Evolutionary conservation across 2,888 invertebrate genomes (phyloP).

Genomic region (Drosophila monieri): DNA sequence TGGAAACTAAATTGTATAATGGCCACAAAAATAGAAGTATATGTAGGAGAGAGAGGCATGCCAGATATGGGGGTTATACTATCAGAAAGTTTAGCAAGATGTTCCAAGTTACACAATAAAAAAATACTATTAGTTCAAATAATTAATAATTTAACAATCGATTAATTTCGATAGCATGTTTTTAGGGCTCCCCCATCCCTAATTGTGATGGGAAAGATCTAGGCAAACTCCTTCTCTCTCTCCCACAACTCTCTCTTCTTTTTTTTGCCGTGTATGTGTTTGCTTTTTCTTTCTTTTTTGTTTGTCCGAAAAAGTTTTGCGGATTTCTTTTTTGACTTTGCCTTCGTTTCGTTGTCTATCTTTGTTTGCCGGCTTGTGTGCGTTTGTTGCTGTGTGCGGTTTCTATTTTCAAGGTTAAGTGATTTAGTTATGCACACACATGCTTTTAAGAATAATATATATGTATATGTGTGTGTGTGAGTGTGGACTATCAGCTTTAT

Average conservation of each 20-base stretch:
- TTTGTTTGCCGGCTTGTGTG: constrained; percentile 22
- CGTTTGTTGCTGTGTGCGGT: constrained; percentile 56
- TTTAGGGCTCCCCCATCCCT: too few species aligned
- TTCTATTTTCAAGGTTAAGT: constrained; percentile 81
- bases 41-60: not conserved
- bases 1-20: constrained; percentile 55
- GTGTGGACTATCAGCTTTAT: constrained; percentile 6
- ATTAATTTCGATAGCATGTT: too few species aligned
- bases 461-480: not conserved
- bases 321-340: constrained; percentile 12
- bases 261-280: constrained; percentile 1
- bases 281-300: constrained; percentile 29
- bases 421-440: constrained; percentile 63
- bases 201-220: too few species aligned
- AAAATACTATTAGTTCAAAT: not conserved
- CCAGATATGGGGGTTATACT: constrained; percentile 4
- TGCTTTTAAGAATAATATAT: too few species aligned
- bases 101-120: not conserved
- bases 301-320: constrained; percentile 41
- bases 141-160: not conserved
- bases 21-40: constrained; percentile 32
- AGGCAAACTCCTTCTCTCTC: too few species aligned
- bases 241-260: not conserved
- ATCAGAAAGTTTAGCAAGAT: not conserved
- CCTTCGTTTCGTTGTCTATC: constrained; percentile 35